Evolutionary conservation across 1,140 invertebrate genomes (phyloP), one percentile per base, ranked within the genome.

Genomic region (Patella vulgata): DNA sequence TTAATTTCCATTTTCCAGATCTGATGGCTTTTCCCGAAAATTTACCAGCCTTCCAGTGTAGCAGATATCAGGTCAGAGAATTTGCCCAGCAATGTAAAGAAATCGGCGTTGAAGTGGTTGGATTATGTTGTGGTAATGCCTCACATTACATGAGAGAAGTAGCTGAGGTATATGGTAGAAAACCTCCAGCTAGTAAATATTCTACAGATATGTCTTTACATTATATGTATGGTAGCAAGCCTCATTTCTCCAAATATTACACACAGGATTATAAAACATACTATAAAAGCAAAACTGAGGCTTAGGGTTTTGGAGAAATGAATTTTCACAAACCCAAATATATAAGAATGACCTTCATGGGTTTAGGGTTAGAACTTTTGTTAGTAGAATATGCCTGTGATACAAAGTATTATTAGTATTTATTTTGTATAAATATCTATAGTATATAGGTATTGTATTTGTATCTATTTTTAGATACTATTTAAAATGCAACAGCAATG

Each of bases 21-120:
- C 59, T 61, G 8, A 36, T 40, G 8, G 59, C 66, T 1, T 82
- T 78, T 43, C 78, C 78, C 0, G 46, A 44, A 11, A 75, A 77
- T 46, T 57, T 80, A 1, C 70, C 74, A 0, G 68, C 63, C 0
- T 69, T 63, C 11, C 25, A 52, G 0, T 73, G 68, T 55, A 64
- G 67, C 27, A 46, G 71, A 11, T 66, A 60, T 1, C 53, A 70
- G 4, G 30, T 71, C n/a, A 43, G 17, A 11, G 31, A 23, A 23
- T 71, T 66, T 31, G 63, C 59, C 5, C 21, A 66, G 33, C 23
- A 70, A 21, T 36, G 43, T 14, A 68, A 70, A 54, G 67, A 68
- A 27, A 57, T 68, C 14, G 66, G 66, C 5, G 59, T 68, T 12
- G 36, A 70, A 17, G 67, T 68, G 33, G 57, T 70, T 19, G 67